phyloP scores from a whole-genome alignment of 1,140 invertebrate genomes.

The Drosophila ogumai region DNA sequence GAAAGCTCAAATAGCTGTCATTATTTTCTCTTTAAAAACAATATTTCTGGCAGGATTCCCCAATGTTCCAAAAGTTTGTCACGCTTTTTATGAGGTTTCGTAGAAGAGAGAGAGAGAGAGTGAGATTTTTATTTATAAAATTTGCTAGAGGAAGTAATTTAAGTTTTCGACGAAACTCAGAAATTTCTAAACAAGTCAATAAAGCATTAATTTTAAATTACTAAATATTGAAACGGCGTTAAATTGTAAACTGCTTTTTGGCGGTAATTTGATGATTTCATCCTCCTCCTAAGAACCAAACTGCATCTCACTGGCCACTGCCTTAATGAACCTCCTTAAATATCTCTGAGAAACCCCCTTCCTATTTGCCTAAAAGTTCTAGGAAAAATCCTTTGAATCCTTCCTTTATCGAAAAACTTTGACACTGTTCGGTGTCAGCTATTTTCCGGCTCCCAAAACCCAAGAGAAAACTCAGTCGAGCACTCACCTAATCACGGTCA shows the following conservation, averaged over 20 bases:
- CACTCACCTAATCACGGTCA: constrained; percentile 83
- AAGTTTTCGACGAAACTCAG: too few relatives aligned
- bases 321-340: neutral
- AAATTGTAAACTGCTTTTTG: too few relatives aligned
- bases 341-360: neutral
- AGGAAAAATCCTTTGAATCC: neutral
- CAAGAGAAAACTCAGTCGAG: neutral
- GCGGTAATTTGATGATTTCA: too few relatives aligned
- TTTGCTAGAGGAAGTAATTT: neutral
- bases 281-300: too few relatives aligned
- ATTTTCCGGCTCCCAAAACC: neutral
- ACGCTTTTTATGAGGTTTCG: neutral
- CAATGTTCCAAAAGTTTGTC: neutral
- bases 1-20: neutral
- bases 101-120: too few relatives aligned
- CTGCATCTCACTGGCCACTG: too few relatives aligned
- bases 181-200: neutral
- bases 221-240: too few relatives aligned
- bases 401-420: neutral
- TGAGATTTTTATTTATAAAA: neutral
- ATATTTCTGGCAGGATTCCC: neutral
- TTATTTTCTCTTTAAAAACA: neutral
- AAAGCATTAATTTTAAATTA: neutral
- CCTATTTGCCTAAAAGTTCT: neutral
- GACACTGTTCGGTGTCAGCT: neutral